These are phyloP conservation scores for Festucalex cinctus DNA, from an alignment of 2,113 vertebrate genomes.

Conservation along the genomic window DNA sequence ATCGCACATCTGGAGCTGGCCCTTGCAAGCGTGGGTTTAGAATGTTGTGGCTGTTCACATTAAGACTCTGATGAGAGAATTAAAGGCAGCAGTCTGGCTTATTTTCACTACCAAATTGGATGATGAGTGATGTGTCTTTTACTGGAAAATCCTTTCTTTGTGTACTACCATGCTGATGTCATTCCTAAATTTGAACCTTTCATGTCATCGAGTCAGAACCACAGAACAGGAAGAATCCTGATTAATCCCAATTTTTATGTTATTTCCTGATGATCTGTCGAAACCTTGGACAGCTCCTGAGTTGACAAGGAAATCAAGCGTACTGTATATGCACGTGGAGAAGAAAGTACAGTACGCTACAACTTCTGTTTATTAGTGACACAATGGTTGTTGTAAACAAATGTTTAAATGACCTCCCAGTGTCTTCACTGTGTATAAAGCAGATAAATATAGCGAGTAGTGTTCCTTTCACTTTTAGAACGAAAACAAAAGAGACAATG, in stretches of 20 bases:
- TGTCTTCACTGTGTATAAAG: constrained; percentile 34
- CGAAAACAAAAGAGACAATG: constrained; percentile 28
- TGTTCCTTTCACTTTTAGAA: constrained; percentile 21
- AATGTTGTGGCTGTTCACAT: constrained; percentile 37
- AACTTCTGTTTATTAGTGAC: constrained; percentile 51
- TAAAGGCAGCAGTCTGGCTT: constrained; percentile 34
- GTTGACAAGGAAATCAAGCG: constrained; percentile 17
- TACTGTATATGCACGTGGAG: background rate
- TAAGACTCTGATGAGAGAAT: constrained; percentile 39
- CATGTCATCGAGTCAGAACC: background rate
- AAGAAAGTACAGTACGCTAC: background rate
- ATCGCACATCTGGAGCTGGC: constrained; percentile 21
- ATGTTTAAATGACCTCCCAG: constrained; percentile 29
- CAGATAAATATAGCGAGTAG: constrained; percentile 47
- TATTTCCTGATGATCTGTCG: background rate
- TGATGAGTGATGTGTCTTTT: constrained; percentile 34
- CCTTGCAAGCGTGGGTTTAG: constrained; percentile 12
- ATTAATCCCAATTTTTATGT: background rate
- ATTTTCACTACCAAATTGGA: constrained; percentile 44
- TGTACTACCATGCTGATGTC: background rate
- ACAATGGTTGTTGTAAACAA: constrained; percentile 62
- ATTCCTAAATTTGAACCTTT: background rate
- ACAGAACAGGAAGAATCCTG: background rate
- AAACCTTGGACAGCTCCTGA: constrained; percentile 21
- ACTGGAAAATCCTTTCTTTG: constrained; percentile 7